Conservation (phyloP, 2,797 vertebrate genomes). For the Gallirallus australis region DNA sequence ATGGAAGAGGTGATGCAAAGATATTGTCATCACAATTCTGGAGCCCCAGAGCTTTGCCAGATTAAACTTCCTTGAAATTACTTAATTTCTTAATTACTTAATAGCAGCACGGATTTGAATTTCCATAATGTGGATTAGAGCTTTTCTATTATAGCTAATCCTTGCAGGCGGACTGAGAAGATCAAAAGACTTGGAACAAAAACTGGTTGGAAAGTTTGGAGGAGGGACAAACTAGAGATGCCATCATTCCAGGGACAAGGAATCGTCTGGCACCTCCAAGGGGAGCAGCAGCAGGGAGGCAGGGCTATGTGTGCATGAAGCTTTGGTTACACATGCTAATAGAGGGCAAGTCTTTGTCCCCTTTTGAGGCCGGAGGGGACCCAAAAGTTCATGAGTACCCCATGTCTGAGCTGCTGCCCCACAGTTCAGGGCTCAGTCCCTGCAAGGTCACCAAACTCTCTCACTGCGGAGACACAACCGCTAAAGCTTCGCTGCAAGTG, state of each 20-base stretch:
- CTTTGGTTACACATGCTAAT: neutral
- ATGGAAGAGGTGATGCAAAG: neutral
- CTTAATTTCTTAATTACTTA: too few relatives aligned
- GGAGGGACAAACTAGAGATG: neutral
- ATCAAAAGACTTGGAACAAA: neutral
- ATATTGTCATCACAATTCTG: neutral
- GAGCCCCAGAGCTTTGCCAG: neutral
- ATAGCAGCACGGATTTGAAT: neutral
- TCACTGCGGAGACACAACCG: rapidly evolving
- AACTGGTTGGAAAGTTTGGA: neutral
- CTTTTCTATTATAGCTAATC: neutral
- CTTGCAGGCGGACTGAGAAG: neutral
- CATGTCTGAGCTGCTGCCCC: neutral
- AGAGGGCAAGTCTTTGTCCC: neutral
- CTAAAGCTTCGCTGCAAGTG: neutral
- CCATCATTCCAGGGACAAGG: rapidly evolving
- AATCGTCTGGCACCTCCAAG: neutral
- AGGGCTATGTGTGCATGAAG: neutral
- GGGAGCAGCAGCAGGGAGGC: neutral
- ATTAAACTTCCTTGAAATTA: neutral
- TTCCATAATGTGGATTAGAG: neutral
- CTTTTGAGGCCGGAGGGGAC: neutral
- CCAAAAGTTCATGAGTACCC: neutral
- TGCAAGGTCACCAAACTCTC: neutral
- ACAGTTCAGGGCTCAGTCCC: neutral